Percentiles rank a stretch among this genome's conserved stretches.
These are phyloP conservation scores for Loripinus fragilis DNA, from an alignment of 2,888 invertebrate species.

Conservation along the genomic window DNA sequence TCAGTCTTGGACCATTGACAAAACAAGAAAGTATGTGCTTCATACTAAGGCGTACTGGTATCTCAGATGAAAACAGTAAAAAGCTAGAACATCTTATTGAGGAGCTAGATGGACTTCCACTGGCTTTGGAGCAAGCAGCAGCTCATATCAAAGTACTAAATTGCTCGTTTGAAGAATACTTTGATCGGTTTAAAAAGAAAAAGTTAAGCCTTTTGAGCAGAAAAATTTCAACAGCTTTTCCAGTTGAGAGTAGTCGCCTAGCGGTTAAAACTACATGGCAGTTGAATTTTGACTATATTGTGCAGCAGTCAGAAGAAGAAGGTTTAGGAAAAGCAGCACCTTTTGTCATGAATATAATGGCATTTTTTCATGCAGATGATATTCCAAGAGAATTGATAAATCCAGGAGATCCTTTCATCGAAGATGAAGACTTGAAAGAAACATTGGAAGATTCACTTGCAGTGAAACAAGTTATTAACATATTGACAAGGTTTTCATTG, in stretches of 20 bases:
- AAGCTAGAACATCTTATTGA: conserved; percentile 4
- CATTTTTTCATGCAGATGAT: conserved; percentile 40
- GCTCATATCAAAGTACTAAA: conserved; percentile 32
- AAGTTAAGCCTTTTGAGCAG: conserved; percentile 24
- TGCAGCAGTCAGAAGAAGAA: conserved; percentile 35
- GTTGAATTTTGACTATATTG: conserved; percentile 44
- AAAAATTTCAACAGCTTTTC: not conserved
- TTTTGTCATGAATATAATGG: conserved; percentile 33
- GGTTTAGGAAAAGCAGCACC: conserved; percentile 24
- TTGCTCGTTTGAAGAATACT: conserved; percentile 35
- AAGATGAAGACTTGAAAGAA: conserved; percentile 20
- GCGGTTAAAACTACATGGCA: conserved; percentile 43
- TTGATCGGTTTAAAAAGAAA: conserved; percentile 23
- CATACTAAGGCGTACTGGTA: conserved; percentile 26
- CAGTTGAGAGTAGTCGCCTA: conserved; percentile 18
- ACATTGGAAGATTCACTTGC: conserved; percentile 14
- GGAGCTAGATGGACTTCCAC: conserved; percentile 43
- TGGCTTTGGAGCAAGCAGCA: conserved; percentile 46
- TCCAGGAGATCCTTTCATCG: conserved; percentile 28
- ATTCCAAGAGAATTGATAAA: conserved; percentile 41
- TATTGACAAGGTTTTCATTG: conserved; percentile 42
- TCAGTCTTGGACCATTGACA: conserved; percentile 26
- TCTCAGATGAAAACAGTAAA: not conserved
- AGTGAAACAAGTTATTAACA: conserved; percentile 29
- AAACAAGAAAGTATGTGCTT: conserved; percentile 20